Percentiles rank a stretch among this genome's conserved stretches.
Evolutionary conservation across 2,797 vertebrate species (phyloP).

Genomic region (Myripristis murdjan): DNA sequence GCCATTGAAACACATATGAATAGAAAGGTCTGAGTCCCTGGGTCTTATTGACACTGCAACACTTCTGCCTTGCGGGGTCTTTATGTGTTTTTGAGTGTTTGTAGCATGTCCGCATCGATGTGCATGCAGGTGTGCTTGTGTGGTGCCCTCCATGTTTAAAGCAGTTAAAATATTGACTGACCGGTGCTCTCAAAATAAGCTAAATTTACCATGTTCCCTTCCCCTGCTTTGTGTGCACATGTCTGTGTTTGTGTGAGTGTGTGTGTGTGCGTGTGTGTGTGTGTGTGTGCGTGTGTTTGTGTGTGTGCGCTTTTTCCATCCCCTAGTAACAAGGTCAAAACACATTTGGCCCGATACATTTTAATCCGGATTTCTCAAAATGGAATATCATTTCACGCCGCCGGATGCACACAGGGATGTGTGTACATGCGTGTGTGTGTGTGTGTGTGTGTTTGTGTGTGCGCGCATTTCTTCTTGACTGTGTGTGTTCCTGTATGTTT

Average conservation of each 20-base stretch:
- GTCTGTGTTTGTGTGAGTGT: too few relatives aligned
- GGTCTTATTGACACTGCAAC: neutral
- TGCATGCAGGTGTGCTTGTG: constrained; percentile 40
- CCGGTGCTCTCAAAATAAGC: constrained; percentile 15
- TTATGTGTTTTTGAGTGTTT: neutral
- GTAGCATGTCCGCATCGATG: constrained; percentile 13
- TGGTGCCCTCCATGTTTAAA: constrained; percentile 37
- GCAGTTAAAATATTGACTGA: constrained; percentile 24
- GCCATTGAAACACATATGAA: constrained; percentile 43
- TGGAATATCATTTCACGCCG: constrained; percentile 84
- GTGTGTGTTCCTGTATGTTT: constrained; percentile 27
- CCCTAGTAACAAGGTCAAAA: constrained; percentile 83
- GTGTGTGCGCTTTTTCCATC: constrained; percentile 54
- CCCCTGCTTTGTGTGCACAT: constrained; percentile 40
- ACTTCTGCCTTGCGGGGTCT: neutral
- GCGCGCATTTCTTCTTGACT: too few relatives aligned
- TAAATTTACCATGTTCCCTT: constrained; percentile 37
- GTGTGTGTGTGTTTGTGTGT: constrained; percentile 31
- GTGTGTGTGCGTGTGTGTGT: constrained; percentile 12
- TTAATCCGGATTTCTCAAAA: constrained; percentile 86
- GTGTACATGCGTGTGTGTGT: constrained; percentile 47
- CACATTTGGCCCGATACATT: constrained; percentile 83
- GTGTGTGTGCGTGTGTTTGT: constrained; percentile 22
- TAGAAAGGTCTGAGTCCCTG: constrained; percentile 37
- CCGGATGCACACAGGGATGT: constrained; percentile 71